Percentiles rank a stretch among this genome's conserved stretches.
Conservation (phyloP, 2,113 vertebrate genomes). For the Taurulus bubalis region DNA sequence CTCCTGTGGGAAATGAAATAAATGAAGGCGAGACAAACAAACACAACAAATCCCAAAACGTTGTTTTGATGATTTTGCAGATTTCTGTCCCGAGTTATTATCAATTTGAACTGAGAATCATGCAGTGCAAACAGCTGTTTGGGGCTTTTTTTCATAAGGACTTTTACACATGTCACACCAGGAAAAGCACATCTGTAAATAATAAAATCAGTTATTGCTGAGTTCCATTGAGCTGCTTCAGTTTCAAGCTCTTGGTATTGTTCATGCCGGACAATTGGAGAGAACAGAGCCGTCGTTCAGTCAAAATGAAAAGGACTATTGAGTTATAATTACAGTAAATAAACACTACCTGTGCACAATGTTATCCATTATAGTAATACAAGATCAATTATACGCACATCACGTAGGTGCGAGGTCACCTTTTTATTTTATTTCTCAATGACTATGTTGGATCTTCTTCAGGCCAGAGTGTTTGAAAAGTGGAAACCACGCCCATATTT, state of each 20-base stretch:
- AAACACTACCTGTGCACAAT: neutral
- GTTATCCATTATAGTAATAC: no score
- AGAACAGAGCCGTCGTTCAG: no score
- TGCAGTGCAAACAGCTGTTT: neutral
- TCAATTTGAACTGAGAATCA: neutral
- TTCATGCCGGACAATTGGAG: no score
- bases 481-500: neutral
- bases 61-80: neutral
- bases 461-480: neutral
- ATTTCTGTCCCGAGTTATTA: neutral
- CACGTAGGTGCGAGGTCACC: no score
- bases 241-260: no score
- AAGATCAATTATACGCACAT: no score
- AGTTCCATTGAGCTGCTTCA: no score
- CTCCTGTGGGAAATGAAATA: conserved; percentile 80
- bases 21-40: neutral
- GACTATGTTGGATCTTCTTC: neutral
- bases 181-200: no score
- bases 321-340: neutral
- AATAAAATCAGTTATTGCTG: no score
- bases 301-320: neutral
- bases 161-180: no score
- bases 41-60: neutral
- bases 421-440: no score
- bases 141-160: neutral